These are phyloP conservation scores for Takifugu bimaculatus DNA, from an alignment of 2,113 vertebrate genomes.

Conservation along the genomic window DNA sequence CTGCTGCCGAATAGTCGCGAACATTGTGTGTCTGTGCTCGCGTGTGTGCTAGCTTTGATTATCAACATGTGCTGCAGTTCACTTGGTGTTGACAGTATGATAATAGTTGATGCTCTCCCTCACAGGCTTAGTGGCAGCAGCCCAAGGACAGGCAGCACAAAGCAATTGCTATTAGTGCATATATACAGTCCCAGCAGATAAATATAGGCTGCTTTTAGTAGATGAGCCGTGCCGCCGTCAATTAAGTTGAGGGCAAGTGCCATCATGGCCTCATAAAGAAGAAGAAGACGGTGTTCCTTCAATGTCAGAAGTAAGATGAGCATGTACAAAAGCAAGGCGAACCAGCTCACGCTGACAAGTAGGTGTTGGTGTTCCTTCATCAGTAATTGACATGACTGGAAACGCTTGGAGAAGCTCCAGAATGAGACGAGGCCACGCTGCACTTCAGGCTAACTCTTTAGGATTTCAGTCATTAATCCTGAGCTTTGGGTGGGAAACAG, in stretches of 20 bases:
- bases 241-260: conserved; percentile 77
- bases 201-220: conserved; percentile 87
- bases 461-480: too few relatives aligned
- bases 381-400: conserved; percentile 32
- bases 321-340: conserved; percentile 54
- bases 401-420: conserved; percentile 44
- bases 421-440: conserved; percentile 29
- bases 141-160: conserved; percentile 82
- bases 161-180: conserved; percentile 85
- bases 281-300: conserved; percentile 64
- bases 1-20: not conserved
- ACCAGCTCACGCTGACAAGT: conserved; percentile 65
- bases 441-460: too few relatives aligned
- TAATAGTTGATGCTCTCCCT: conserved; percentile 63
- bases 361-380: conserved; percentile 66
- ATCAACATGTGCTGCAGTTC: conserved; percentile 51
- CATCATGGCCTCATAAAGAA: conserved; percentile 75
- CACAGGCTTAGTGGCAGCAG: conserved; percentile 69
- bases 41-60: conserved; percentile 27
- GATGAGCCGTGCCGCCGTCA: conserved; percentile 81
- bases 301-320: conserved; percentile 82
- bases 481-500: too few relatives aligned
- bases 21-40: not conserved
- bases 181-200: conserved; percentile 77
- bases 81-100: conserved; percentile 59